Evolutionary conservation across 2,888 invertebrate genomes (phyloP).

Genomic region (Cerastis leucographa): DNA sequence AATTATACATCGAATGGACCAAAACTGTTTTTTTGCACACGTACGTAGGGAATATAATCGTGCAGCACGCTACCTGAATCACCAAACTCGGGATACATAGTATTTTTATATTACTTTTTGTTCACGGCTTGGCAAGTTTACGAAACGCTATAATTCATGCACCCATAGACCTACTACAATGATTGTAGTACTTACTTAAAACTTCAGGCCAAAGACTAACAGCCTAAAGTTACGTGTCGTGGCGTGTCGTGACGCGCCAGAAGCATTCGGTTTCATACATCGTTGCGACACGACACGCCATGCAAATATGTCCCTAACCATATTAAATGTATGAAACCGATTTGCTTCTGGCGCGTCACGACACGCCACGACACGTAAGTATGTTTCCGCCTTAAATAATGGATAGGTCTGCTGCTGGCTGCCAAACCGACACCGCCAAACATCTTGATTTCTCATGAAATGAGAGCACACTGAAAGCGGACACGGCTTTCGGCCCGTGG

Average conservation of each 20-base stretch:
- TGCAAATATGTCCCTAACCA: too few species aligned
- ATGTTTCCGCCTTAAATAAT: too few species aligned
- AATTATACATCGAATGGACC: conserved; percentile 61
- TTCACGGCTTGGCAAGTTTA: conserved; percentile 60
- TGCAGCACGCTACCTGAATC: conserved; percentile 65
- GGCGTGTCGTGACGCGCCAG: too few species aligned
- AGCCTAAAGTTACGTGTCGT: too few species aligned
- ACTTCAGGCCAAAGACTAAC: conserved; percentile 6
- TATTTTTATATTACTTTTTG: conserved; percentile 57
- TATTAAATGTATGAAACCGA: too few species aligned
- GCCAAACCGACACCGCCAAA: neutral
- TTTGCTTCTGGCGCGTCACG: too few species aligned
- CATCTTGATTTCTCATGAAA: neutral
- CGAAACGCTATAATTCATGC: conserved; percentile 66
- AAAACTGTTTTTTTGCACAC: conserved; percentile 62
- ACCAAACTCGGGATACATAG: conserved; percentile 54
- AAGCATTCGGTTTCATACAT: too few species aligned
- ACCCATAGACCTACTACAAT: conserved; percentile 21
- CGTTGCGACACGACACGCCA: too few species aligned
- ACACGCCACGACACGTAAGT: too few species aligned
- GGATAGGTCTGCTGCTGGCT: neutral
- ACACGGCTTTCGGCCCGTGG: neutral
- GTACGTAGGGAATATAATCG: conserved; percentile 60
- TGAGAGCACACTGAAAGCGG: neutral
- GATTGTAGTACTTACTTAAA: conserved; percentile 23